Percentiles rank a stretch among this genome's conserved stretches.
Evolutionary conservation across 1,140 invertebrate genomes (phyloP).

Genomic region (Chironomus tepperi): DNA sequence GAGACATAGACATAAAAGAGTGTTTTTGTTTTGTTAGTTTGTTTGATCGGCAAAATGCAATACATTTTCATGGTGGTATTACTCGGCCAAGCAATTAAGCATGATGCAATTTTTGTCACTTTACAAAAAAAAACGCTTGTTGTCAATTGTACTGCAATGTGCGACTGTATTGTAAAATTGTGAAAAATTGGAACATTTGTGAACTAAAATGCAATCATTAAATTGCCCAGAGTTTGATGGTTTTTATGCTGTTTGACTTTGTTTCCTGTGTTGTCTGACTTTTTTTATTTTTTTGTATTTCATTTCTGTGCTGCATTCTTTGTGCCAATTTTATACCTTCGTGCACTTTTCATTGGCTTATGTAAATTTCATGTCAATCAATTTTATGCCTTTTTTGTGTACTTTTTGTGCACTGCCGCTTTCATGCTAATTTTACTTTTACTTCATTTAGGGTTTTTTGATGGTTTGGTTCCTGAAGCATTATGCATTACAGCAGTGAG

Average conservation of each 20-base stretch:
- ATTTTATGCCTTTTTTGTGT: background rate
- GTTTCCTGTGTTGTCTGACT: constrained; percentile 16
- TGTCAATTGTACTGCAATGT: background rate
- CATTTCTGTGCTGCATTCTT: background rate
- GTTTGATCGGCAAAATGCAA: background rate
- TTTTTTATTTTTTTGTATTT: background rate
- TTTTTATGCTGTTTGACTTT: constrained; percentile 20
- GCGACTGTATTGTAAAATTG: background rate
- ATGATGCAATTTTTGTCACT: constrained; percentile 5
- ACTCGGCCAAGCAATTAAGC: background rate
- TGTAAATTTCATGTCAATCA: constrained; percentile 14
- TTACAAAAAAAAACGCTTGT: background rate
- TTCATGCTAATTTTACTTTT: background rate
- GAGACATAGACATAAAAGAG: background rate
- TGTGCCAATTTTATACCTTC: background rate
- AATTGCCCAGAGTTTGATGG: constrained; percentile 2
- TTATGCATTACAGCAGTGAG: too few relatives aligned
- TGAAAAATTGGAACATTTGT: constrained; percentile 17
- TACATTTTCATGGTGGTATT: background rate
- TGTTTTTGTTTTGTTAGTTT: background rate
- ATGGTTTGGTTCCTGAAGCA: background rate
- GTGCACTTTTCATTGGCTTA: too few relatives aligned
- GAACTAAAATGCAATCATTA: constrained; percentile 18
- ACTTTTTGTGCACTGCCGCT: background rate
- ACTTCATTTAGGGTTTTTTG: background rate